Conservation (phyloP, 2,888 invertebrate species). For the Epistrophe grossulariae region DNA sequence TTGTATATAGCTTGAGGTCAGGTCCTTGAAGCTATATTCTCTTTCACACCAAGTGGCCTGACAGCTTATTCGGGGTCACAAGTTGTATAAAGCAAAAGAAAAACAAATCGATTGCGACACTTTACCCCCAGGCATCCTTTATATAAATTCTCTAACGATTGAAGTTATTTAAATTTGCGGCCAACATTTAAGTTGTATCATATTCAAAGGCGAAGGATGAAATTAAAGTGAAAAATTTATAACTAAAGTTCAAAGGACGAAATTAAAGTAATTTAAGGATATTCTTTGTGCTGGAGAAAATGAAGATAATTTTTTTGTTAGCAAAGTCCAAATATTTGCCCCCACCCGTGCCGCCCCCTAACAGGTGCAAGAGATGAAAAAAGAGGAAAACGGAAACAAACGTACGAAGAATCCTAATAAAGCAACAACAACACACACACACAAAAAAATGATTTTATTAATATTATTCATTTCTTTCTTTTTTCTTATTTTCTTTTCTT, state of each 20-base stretch:
- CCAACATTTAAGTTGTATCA: background rate
- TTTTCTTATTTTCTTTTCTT: background rate
- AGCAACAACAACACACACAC: background rate
- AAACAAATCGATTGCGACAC: slow-evolving; percentile 14
- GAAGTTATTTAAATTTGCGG: background rate
- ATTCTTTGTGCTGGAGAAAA: background rate
- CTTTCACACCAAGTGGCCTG: slow-evolving; percentile 35
- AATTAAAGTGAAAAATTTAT: background rate
- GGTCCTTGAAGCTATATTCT: slow-evolving; percentile 55
- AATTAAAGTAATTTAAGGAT: background rate
- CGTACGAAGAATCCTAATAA: background rate
- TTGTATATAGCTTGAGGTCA: slow-evolving; percentile 29
- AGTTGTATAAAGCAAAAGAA: background rate
- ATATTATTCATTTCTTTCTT: slow-evolving; percentile 35
- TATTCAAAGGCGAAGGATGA: slow-evolving; percentile 1
- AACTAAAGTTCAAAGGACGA: background rate
- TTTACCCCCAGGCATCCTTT: background rate
- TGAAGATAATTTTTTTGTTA: background rate
- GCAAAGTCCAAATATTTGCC: slow-evolving; percentile 39
- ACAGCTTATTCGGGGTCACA: slow-evolving; percentile 24
- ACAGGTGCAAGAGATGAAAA: slow-evolving; percentile 33
- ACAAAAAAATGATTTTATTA: slow-evolving; percentile 11
- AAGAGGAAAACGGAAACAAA: no score
- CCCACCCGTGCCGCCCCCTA: no score
- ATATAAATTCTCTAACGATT: background rate